These are phyloP conservation scores for Aphidius colemani DNA, from an alignment of 2,888 invertebrate species.

Conservation along the genomic window DNA sequence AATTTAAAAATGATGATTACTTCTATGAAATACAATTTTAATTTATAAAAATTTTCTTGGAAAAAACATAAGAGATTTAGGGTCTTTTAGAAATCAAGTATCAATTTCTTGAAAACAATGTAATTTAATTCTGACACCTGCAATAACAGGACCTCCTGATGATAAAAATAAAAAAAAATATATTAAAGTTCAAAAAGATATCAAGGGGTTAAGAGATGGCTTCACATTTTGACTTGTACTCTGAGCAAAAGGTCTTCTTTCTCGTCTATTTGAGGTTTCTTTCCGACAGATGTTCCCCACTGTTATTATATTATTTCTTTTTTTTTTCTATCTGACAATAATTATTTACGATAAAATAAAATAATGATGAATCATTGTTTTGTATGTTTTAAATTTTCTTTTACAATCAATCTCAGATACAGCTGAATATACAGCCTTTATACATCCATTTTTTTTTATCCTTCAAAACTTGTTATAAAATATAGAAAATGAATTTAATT, in stretches of 20 bases:
- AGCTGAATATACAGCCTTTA: constrained; percentile 40
- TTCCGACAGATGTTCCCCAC: constrained; percentile 17
- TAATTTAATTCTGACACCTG: constrained; percentile 16
- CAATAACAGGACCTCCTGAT: constrained; percentile 20
- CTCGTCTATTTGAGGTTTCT: constrained; percentile 11
- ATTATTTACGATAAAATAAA: not conserved
- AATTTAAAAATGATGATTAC: too few species aligned
- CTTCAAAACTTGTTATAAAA: constrained; percentile 17
- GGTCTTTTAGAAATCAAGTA: too few species aligned
- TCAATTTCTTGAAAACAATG: not conserved
- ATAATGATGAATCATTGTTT: constrained; percentile 21
- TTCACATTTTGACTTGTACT: constrained; percentile 4
- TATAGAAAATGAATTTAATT: constrained; percentile 30
- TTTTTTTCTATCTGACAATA: constrained; percentile 2
- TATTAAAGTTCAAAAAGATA: too few species aligned
- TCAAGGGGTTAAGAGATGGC: constrained; percentile 13
- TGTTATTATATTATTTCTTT: not conserved
- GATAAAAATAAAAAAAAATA: constrained; percentile 1
- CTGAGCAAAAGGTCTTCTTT: constrained; percentile 11
- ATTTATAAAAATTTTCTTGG: too few species aligned
- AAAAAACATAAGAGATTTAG: not conserved
- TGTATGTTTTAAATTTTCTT: not conserved
- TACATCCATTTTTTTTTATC: not conserved
- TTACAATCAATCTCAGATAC: constrained; percentile 30
- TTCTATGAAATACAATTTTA: too few species aligned